These are phyloP conservation scores for Hippocampus mohnikei DNA, from an alignment of 2,113 vertebrate genomes.

Conservation along the genomic window DNA sequence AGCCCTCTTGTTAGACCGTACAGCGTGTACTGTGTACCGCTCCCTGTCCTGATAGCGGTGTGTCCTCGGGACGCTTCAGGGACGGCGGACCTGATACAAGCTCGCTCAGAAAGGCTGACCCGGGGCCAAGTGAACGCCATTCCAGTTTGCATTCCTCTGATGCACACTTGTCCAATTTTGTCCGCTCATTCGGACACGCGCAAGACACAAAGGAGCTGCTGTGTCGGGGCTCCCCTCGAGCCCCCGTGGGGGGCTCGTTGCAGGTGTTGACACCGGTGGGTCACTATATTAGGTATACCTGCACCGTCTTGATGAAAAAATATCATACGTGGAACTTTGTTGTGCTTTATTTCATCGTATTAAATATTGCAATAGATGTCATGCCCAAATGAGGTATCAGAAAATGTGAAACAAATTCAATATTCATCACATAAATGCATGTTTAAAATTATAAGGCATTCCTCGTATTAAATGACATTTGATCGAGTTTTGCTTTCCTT, in stretches of 20 bases:
- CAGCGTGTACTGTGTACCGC: not conserved
- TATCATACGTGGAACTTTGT: not conserved
- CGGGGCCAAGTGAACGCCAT: slow-evolving; percentile 26
- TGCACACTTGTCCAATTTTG: slow-evolving; percentile 62
- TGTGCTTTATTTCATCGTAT: not conserved
- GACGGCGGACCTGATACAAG: slow-evolving; percentile 25
- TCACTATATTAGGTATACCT: slow-evolving; percentile 55
- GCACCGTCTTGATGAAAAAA: not conserved
- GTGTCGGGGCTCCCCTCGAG: slow-evolving; percentile 29
- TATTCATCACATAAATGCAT: not conserved
- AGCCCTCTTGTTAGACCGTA: not conserved
- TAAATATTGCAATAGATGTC: not conserved
- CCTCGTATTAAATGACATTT: not conserved
- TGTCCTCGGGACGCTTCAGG: not conserved
- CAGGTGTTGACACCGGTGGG: slow-evolving; percentile 11
- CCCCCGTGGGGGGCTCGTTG: slow-evolving; percentile 19
- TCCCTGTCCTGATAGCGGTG: not conserved
- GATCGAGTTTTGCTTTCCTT: not conserved
- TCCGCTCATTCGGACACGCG: slow-evolving; percentile 48
- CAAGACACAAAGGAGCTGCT: slow-evolving; percentile 64
- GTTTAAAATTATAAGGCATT: not conserved
- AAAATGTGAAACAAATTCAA: not conserved
- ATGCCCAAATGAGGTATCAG: not conserved
- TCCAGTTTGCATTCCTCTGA: slow-evolving; percentile 62
- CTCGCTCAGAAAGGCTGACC: slow-evolving; percentile 42